A percentile compares a stretch with the other conserved stretches of the same genome.
Evolutionary conservation across 2,888 invertebrate species (phyloP).

Genomic region (Phoronis australis): DNA sequence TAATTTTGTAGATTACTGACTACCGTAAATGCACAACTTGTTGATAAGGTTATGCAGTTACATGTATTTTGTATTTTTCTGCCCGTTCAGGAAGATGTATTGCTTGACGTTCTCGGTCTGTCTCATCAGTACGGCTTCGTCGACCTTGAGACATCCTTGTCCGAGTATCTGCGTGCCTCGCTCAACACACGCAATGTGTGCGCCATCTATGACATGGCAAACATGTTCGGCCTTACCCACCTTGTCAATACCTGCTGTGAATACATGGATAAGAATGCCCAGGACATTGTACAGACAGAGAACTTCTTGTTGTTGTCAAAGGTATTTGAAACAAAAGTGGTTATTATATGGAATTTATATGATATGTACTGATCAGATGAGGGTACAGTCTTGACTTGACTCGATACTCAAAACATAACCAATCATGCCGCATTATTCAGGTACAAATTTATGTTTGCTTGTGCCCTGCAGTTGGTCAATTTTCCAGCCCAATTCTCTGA

Average conservation of each 20-base stretch:
- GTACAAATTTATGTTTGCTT: no score
- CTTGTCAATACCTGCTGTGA: conserved; percentile 74
- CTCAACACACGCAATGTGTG: conserved; percentile 86
- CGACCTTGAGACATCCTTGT: conserved; percentile 84
- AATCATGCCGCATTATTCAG: no score
- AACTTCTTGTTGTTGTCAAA: conserved; percentile 78
- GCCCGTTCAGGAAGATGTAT: conserved; percentile 45
- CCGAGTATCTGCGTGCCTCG: conserved; percentile 84
- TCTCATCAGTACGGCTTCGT: conserved; percentile 94
- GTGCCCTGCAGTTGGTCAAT: no score
- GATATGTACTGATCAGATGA: no score
- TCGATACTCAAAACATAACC: no score
- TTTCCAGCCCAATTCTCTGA: no score
- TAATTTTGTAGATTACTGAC: no score
- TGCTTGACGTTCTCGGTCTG: conserved; percentile 68
- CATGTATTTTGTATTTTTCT: neutral
- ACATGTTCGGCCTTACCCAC: conserved; percentile 62
- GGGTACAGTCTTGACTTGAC: no score
- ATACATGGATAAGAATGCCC: conserved; percentile 85
- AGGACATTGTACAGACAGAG: conserved; percentile 76
- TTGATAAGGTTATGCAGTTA: no score
- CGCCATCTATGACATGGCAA: conserved; percentile 88
- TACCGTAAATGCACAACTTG: no score
- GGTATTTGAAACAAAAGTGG: no score
- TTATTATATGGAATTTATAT: no score